Evolutionary conservation across 2,888 invertebrate species (phyloP).

Genomic region (Halictus quadricinctus): DNA sequence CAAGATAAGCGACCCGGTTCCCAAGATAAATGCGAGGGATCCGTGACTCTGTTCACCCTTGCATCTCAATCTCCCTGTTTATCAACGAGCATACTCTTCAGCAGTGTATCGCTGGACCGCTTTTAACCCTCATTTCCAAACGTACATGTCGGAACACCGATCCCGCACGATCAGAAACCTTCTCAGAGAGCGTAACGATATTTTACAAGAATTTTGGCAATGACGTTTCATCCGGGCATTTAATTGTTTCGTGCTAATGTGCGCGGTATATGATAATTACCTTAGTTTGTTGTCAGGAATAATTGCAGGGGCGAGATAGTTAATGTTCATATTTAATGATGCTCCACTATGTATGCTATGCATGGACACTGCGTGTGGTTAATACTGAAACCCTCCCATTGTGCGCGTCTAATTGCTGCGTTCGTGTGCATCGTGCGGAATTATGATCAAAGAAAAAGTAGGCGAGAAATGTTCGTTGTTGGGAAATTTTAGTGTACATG

Average conservation of each 20-base stretch:
- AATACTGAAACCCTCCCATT: neutral
- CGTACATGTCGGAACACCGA: neutral
- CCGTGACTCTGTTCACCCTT: constrained; percentile 10
- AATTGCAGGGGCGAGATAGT: neutral
- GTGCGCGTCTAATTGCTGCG: neutral
- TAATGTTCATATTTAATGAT: constrained; percentile 3
- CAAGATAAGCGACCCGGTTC: constrained; percentile 59
- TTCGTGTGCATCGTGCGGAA: neutral
- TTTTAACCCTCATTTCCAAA: neutral
- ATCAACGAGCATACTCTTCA: constrained; percentile 36
- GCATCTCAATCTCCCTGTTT: constrained; percentile 44
- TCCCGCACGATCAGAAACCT: neutral
- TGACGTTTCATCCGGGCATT: neutral
- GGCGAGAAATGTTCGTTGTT: neutral
- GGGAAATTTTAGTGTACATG: no score
- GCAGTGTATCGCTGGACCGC: neutral
- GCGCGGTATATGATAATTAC: neutral
- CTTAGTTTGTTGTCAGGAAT: neutral
- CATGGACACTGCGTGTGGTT: neutral
- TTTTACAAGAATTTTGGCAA: neutral
- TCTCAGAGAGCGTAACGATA: neutral
- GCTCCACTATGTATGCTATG: neutral
- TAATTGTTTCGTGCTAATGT: neutral
- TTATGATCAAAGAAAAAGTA: neutral
- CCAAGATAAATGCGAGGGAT: constrained; percentile 57